phyloP scores from a whole-genome alignment of 1,140 invertebrate species.

The Pachyrhynchus sulphureomaculatus region DNA sequence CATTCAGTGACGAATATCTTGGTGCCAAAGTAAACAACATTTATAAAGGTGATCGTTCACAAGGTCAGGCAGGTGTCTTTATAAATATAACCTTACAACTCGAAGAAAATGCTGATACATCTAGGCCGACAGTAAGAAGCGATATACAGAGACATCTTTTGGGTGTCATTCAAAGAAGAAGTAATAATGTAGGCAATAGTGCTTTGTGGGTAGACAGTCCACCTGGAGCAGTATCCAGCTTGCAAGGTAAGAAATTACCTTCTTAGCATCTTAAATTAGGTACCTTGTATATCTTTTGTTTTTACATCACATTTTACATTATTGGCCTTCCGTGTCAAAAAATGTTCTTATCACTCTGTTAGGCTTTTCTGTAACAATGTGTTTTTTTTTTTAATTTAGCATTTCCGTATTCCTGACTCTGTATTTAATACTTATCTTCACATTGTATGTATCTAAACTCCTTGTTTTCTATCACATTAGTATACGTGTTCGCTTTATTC shows the following conservation, averaged over 20 bases:
- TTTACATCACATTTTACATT: background rate
- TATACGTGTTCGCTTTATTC: too few relatives aligned
- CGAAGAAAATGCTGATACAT: constrained; percentile 70
- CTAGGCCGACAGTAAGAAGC: constrained; percentile 64
- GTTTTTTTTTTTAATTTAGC: too few relatives aligned
- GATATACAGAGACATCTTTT: constrained; percentile 81
- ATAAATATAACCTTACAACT: constrained; percentile 81
- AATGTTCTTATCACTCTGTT: too few relatives aligned
- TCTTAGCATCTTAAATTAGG: background rate
- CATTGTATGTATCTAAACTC: too few relatives aligned
- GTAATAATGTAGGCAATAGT: constrained; percentile 84
- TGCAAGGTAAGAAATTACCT: constrained; percentile 41
- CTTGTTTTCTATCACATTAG: too few relatives aligned
- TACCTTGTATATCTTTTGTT: background rate
- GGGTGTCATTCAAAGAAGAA: constrained; percentile 77
- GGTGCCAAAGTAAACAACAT: constrained; percentile 78
- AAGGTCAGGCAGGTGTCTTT: constrained; percentile 70
- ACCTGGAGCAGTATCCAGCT: constrained; percentile 57
- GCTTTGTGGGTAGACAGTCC: constrained; percentile 80
- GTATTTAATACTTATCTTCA: too few relatives aligned
- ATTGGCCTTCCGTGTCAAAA: background rate
- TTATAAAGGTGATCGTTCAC: constrained; percentile 68
- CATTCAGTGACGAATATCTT: constrained; percentile 82
- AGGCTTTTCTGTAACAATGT: too few relatives aligned
- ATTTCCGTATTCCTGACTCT: too few relatives aligned